A percentile compares a stretch with the other conserved stretches of the same genome.
phyloP scores from a whole-genome alignment of 2,888 invertebrate species.

The Scaptomyza parva region DNA sequence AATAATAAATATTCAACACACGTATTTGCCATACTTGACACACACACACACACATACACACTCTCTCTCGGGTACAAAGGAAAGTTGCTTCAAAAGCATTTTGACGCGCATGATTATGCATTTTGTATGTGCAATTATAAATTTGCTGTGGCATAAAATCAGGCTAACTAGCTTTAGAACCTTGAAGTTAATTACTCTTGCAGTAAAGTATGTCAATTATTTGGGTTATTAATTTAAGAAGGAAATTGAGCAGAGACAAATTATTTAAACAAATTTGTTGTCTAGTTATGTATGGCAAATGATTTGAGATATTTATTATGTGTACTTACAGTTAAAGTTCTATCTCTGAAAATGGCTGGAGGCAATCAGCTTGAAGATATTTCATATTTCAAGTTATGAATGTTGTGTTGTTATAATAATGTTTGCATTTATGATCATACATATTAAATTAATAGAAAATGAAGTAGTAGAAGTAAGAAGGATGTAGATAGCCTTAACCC shows the following conservation, averaged over 20 bases:
- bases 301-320: background rate
- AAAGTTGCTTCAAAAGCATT: constrained; percentile 5
- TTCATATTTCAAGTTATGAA: no score
- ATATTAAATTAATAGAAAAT: no score
- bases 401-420: no score
- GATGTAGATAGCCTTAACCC: no score
- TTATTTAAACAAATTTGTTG: background rate
- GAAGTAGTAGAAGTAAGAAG: no score
- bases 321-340: background rate
- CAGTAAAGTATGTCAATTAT: constrained; percentile 46
- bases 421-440: no score
- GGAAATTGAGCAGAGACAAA: background rate
- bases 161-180: constrained; percentile 45
- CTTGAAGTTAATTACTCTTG: constrained; percentile 62
- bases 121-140: constrained; percentile 66
- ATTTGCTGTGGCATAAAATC: constrained; percentile 47
- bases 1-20: constrained; percentile 71
- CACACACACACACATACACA: constrained; percentile 13
- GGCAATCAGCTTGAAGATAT: no score
- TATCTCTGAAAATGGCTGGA: no score
- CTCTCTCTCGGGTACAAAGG: constrained; percentile 16
- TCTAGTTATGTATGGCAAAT: background rate
- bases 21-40: constrained; percentile 67
- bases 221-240: background rate
- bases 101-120: constrained; percentile 71